Evolutionary conservation across 2,888 invertebrate species (phyloP).

Genomic region (Chloroclysta siterata): DNA sequence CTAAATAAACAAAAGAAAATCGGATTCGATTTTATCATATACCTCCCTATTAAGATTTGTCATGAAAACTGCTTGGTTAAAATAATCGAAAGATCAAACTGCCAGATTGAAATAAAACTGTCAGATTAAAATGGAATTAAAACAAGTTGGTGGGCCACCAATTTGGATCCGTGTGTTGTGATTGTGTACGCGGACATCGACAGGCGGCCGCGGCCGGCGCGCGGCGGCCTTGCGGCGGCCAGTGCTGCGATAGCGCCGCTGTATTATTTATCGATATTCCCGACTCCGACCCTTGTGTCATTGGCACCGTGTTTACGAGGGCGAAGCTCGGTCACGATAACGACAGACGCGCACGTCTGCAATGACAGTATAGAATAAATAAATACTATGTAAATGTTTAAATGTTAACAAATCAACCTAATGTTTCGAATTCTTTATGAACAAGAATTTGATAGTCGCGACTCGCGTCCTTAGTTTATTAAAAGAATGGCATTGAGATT

Average conservation of each 20-base stretch:
- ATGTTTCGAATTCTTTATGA: no score
- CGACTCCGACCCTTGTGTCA: conserved; percentile 71
- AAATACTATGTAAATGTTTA: conserved; percentile 15
- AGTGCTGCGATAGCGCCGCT: conserved; percentile 70
- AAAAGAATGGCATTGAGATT: conserved; percentile 38
- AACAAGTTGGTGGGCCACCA: conserved; percentile 4
- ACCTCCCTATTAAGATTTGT: background rate
- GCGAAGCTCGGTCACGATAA: conserved; percentile 70
- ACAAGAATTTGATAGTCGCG: no score
- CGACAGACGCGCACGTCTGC: conserved; percentile 33
- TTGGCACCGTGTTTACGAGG: conserved; percentile 79
- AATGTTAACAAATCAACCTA: no score
- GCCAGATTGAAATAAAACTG: background rate
- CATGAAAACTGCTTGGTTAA: background rate
- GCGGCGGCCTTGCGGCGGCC: conserved; percentile 79
- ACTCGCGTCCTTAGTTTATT: conserved; percentile 22
- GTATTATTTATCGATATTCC: conserved; percentile 73
- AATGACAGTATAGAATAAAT: conserved; percentile 54
- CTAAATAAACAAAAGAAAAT: conserved; percentile 1
- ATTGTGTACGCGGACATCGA: conserved; percentile 64
- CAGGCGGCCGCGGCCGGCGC: no score
- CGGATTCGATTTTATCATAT: no score
- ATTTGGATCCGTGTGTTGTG: conserved; percentile 46
- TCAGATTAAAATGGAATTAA: background rate
- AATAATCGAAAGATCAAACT: background rate